phyloP scores from a whole-genome alignment of 2,113 vertebrate species.

The Phaethon lepturus region DNA sequence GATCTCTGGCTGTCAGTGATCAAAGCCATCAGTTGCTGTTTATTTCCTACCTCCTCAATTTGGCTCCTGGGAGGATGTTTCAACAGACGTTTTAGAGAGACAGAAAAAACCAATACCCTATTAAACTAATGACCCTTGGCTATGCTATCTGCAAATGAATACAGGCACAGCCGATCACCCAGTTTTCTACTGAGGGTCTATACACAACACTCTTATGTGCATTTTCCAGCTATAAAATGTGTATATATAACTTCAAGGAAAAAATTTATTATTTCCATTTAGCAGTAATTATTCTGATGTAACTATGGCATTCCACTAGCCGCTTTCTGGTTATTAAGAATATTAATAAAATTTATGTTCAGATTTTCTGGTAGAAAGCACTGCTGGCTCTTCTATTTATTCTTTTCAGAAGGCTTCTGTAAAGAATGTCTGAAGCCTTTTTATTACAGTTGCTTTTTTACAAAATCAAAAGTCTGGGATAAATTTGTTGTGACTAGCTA shows the following conservation, averaged over 20 bases:
- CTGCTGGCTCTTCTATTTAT: background rate
- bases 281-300: background rate
- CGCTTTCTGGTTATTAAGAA: constrained; percentile 33
- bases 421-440: background rate
- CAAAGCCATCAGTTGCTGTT: constrained; percentile 76
- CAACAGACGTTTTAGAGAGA: constrained; percentile 77
- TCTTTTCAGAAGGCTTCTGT: background rate
- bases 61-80: constrained; percentile 77
- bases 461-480: constrained; percentile 6
- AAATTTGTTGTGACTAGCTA: constrained; percentile 22
- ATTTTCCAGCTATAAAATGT: background rate
- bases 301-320: background rate
- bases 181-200: constrained; percentile 20
- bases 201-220: background rate
- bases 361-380: constrained; percentile 38
- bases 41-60: constrained; percentile 78
- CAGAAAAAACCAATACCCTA: constrained; percentile 76
- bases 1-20: constrained; percentile 67
- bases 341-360: constrained; percentile 26
- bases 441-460: background rate
- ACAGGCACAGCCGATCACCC: constrained; percentile 36
- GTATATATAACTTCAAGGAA: background rate
- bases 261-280: background rate
- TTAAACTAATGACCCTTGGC: constrained; percentile 81
- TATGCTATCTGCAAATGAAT: constrained; percentile 47